These are phyloP conservation scores for Galagoides demidoff DNA, from an alignment of 2,797 vertebrate species.

Conservation along the genomic window DNA sequence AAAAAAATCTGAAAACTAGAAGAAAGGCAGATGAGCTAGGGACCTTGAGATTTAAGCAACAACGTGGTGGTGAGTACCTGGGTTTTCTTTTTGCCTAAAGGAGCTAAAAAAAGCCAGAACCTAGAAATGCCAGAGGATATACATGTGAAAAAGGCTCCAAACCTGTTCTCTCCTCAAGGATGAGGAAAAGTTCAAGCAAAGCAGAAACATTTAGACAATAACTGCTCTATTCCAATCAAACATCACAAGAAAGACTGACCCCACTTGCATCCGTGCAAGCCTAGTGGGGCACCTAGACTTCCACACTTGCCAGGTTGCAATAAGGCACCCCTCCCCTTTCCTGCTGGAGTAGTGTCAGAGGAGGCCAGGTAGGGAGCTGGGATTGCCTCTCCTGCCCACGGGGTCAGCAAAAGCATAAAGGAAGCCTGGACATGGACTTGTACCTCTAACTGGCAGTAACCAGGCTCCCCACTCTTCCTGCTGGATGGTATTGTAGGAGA, in stretches of 20 bases:
- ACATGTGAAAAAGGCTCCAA: neutral
- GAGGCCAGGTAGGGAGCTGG: neutral
- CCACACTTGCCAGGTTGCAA: neutral
- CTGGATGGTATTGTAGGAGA: neutral
- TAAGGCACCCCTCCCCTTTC: neutral
- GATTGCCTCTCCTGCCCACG: neutral
- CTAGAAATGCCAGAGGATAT: neutral
- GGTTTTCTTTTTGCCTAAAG: neutral
- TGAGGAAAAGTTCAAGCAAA: slow-evolving; percentile 25
- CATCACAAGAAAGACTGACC: neutral
- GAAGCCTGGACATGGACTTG: neutral
- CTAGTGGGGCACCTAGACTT: neutral
- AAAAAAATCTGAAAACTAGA: neutral
- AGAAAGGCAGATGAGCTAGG: neutral
- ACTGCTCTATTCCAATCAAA: neutral
- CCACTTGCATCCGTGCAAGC: neutral
- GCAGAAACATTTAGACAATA: neutral
- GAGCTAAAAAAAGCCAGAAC: neutral
- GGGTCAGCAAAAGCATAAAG: neutral
- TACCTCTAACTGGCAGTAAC: neutral
- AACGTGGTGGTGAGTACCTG: neutral
- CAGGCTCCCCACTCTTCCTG: neutral
- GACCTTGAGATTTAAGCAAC: neutral
- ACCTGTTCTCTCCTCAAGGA: neutral
- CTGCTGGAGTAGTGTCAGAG: neutral